Conservation (phyloP, 2,888 invertebrate genomes). For the Rhagonycha lutea region DNA sequence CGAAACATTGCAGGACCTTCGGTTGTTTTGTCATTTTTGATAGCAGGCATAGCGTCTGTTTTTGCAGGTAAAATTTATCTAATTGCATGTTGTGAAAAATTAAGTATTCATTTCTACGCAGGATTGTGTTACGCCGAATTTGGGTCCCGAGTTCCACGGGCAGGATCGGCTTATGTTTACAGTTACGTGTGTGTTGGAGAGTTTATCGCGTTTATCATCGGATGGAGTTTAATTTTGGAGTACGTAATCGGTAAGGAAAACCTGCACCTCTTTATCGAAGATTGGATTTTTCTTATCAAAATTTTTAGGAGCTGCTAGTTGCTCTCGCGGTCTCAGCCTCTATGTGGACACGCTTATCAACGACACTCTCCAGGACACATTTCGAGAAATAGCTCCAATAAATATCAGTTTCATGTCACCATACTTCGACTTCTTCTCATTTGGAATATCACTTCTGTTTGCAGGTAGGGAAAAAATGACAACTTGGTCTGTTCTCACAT, state of each 20-base stretch:
- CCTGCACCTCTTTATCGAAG: neutral
- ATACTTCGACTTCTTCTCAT: slow-evolving; percentile 79
- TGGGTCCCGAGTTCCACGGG: slow-evolving; percentile 83
- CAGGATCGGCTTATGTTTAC: slow-evolving; percentile 91
- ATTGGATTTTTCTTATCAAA: neutral
- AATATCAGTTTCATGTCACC: slow-evolving; percentile 66
- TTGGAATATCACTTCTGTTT: slow-evolving; percentile 70
- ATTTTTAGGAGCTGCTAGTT: slow-evolving; percentile 74
- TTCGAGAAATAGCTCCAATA: slow-evolving; percentile 67
- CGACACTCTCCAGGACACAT: slow-evolving; percentile 65
- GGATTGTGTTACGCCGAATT: slow-evolving; percentile 91
- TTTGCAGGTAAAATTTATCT: slow-evolving; percentile 15
- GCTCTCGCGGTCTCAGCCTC: slow-evolving; percentile 76
- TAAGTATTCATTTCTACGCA: slow-evolving; percentile 42
- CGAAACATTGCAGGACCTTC: neutral
- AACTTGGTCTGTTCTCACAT: neutral
- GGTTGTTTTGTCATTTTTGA: neutral
- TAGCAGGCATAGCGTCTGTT: neutral
- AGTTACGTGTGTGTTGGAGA: slow-evolving; percentile 93
- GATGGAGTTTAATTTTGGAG: slow-evolving; percentile 91
- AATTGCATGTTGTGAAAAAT: slow-evolving; percentile 18
- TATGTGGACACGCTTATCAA: slow-evolving; percentile 73
- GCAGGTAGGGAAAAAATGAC: slow-evolving; percentile 59
- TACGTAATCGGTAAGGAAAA: slow-evolving; percentile 73
- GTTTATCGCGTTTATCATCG: slow-evolving; percentile 87